phyloP scores from a whole-genome alignment of 2,888 invertebrate genomes.

The Leucophora obtusa region DNA sequence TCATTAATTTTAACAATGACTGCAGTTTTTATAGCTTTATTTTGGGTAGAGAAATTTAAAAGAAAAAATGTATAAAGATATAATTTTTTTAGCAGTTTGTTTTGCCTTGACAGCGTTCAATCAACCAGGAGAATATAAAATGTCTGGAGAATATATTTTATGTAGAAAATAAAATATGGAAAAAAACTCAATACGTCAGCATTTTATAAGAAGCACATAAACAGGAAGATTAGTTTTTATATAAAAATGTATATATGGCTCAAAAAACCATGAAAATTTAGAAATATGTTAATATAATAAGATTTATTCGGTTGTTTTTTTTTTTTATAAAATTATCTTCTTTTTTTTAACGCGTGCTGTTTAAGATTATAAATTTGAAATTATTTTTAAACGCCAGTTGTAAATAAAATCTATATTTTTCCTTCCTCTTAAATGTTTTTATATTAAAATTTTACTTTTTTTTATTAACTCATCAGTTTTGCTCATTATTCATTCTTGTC shows the following conservation, averaged over 20 bases:
- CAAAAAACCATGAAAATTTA: too few relatives aligned
- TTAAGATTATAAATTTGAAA: neutral
- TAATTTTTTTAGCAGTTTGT: slow-evolving; percentile 22
- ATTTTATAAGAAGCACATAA: slow-evolving; percentile 18
- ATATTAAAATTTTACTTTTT: slow-evolving; percentile 7
- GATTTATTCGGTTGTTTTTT: slow-evolving; percentile 1
- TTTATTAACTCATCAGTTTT: neutral
- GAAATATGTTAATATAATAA: neutral
- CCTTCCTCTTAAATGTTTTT: neutral
- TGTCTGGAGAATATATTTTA: slow-evolving; percentile 44
- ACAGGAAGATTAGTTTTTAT: slow-evolving; percentile 15
- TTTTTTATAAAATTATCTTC: slow-evolving; percentile 26
- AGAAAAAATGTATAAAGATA: slow-evolving; percentile 27
- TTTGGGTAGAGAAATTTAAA: slow-evolving; percentile 18
- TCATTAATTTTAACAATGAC: slow-evolving; percentile 29
- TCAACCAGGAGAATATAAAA: slow-evolving; percentile 59
- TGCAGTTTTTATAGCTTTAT: slow-evolving; percentile 30
- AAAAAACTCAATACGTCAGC: slow-evolving; percentile 25
- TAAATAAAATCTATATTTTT: neutral
- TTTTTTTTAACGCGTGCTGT: slow-evolving; percentile 47
- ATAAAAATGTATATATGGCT: slow-evolving; percentile 1
- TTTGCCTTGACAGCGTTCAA: slow-evolving; percentile 63
- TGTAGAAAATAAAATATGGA: slow-evolving; percentile 7
- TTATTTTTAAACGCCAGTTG: slow-evolving; percentile 6
- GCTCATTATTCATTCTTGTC: slow-evolving; percentile 14